A percentile compares a stretch with the other conserved stretches of the same genome.
These are phyloP conservation scores for Pachyramphus minor DNA, from an alignment of 2,113 vertebrate genomes.

Conservation along the genomic window DNA sequence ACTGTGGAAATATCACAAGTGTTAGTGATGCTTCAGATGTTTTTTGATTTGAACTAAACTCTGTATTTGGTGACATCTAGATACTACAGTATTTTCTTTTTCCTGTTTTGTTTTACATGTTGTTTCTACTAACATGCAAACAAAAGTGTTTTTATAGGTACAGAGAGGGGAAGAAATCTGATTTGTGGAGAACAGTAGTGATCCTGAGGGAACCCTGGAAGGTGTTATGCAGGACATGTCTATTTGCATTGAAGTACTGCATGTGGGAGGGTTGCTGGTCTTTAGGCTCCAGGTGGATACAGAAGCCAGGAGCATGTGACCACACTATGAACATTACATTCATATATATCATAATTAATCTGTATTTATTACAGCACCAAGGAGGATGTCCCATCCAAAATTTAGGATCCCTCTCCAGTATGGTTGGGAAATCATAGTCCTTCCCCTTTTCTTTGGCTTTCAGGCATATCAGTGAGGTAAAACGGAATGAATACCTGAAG, in stretches of 20 bases:
- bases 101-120: neutral
- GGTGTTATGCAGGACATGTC: no score
- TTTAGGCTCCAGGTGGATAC: neutral
- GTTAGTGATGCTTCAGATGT: neutral
- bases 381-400: neutral
- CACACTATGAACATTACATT: neutral
- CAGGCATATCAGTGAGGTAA: slow-evolving; percentile 72
- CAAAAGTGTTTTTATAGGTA: neutral
- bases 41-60: neutral
- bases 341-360: neutral
- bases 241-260: neutral
- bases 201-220: neutral
- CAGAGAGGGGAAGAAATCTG: neutral
- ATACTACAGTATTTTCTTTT: neutral
- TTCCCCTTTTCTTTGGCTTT: neutral
- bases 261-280: neutral
- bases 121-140: neutral
- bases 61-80: neutral
- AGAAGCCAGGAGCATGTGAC: neutral
- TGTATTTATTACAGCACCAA: neutral
- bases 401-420: neutral
- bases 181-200: neutral
- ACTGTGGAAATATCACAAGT: neutral
- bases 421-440: neutral
- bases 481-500: slow-evolving; percentile 62